Evolutionary conservation across 2,888 invertebrate species (phyloP).

Genomic region (Nephrotoma flavescens): DNA sequence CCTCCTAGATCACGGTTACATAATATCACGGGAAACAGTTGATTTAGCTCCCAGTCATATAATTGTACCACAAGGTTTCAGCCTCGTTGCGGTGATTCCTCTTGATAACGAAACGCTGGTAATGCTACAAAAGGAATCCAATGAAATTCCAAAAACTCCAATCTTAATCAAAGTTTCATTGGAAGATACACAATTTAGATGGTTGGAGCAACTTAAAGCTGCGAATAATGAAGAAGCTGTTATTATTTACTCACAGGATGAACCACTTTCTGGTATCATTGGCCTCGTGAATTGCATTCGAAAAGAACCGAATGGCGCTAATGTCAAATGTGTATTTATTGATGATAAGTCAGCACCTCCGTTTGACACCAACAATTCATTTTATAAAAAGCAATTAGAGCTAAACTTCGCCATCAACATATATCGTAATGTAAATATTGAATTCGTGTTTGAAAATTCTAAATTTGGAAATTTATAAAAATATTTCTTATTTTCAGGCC

Average conservation of each 20-base stretch:
- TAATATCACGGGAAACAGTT: constrained; percentile 43
- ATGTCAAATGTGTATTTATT: constrained; percentile 46
- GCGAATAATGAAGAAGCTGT: constrained; percentile 17
- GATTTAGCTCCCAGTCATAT: constrained; percentile 32
- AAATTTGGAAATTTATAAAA: too few relatives aligned
- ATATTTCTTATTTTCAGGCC: constrained; percentile 18
- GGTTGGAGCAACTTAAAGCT: constrained; percentile 23
- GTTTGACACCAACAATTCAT: constrained; percentile 46
- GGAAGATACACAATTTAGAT: constrained; percentile 20
- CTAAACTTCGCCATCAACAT: constrained; percentile 72
- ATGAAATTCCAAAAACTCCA: constrained; percentile 15
- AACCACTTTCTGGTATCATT: constrained; percentile 59
- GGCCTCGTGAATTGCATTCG: constrained; percentile 82
- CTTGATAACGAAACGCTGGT: constrained; percentile 22
- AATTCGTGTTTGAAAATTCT: too few relatives aligned
- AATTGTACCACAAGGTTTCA: constrained; percentile 19
- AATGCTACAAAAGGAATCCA: constrained; percentile 21
- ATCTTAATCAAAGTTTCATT: constrained; percentile 20
- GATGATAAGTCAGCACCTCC: constrained; percentile 45
- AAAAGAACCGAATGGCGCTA: constrained; percentile 59
- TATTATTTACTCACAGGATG: constrained; percentile 47
- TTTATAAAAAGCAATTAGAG: constrained; percentile 49
- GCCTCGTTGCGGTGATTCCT: constrained; percentile 21
- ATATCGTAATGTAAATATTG: constrained; percentile 32
- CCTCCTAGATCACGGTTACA: constrained; percentile 42